A percentile compares a stretch with the other conserved stretches of the same genome.
Conservation (phyloP, 2,113 vertebrate species). For the Neofelis nebulosa region DNA sequence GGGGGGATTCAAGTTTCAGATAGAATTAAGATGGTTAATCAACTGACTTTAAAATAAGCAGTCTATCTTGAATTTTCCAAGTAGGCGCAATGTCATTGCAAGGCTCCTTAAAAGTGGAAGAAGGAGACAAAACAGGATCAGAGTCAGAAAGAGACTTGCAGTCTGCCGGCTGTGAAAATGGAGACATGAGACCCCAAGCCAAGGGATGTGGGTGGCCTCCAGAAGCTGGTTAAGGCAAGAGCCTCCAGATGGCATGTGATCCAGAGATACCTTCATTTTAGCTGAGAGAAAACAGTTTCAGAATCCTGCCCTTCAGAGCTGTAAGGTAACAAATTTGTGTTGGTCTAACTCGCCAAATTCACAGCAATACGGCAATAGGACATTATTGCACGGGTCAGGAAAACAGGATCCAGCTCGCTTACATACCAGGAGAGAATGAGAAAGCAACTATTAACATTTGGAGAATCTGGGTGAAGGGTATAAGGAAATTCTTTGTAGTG, state of each 20-base stretch:
- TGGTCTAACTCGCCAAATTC: not conserved
- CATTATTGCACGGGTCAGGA: not conserved
- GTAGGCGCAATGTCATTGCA: not conserved
- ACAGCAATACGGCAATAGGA: not conserved
- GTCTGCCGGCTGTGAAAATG: not conserved
- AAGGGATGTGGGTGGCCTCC: not conserved
- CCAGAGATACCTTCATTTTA: not conserved
- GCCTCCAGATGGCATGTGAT: accelerated
- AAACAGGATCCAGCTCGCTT: not conserved
- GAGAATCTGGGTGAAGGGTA: not conserved
- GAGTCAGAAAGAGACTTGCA: not conserved
- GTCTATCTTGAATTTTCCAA: not conserved
- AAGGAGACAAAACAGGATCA: not conserved
- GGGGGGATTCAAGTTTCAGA: not conserved
- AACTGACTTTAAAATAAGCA: not conserved
- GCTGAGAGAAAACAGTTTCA: not conserved
- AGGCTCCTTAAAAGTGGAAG: not conserved
- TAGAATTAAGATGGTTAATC: not conserved
- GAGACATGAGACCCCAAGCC: not conserved
- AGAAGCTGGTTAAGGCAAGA: not conserved
- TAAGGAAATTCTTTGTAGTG: not conserved
- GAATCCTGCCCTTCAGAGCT: not conserved
- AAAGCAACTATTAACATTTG: not conserved
- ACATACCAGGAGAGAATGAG: too few species aligned
- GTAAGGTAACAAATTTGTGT: not conserved